Conservation (phyloP, 2,888 invertebrate genomes). For the Deroplatys truncata region DNA sequence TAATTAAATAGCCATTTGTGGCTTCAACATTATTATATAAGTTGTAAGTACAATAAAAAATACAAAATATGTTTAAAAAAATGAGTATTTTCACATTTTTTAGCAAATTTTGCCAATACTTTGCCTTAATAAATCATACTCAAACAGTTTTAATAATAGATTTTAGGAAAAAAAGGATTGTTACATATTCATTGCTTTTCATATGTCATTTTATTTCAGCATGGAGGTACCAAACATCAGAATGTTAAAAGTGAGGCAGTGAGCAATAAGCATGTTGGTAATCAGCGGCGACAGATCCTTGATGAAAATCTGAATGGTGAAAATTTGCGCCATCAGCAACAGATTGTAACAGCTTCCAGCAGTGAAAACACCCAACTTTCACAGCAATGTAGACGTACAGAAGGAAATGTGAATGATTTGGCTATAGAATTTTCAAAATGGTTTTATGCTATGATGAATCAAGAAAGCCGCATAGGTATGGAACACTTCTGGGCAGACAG, state of each 20-base stretch:
- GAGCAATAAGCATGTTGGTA: too few species aligned
- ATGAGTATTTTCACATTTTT: too few species aligned
- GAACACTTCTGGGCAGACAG: conserved; percentile 57
- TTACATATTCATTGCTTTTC: not conserved
- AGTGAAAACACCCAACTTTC: not conserved
- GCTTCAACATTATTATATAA: too few species aligned
- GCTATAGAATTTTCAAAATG: conserved; percentile 55
- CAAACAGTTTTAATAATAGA: too few species aligned
- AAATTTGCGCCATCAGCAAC: not conserved
- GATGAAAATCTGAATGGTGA: too few species aligned
- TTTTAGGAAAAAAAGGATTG: too few species aligned
- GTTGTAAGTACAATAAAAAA: too few species aligned
- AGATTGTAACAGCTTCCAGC: not conserved
- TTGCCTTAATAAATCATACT: too few species aligned
- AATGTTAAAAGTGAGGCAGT: not conserved
- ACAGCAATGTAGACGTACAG: not conserved
- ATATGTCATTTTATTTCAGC: not conserved
- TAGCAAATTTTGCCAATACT: too few species aligned
- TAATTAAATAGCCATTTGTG: too few species aligned
- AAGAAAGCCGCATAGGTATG: conserved; percentile 40
- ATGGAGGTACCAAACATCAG: not conserved
- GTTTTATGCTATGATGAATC: conserved; percentile 52
- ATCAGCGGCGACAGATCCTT: too few species aligned
- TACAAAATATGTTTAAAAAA: too few species aligned
- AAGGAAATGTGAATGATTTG: conserved; percentile 40